Conservation (phyloP, 2,113 vertebrate species). For the Reinhardtius hippoglossoides region DNA sequence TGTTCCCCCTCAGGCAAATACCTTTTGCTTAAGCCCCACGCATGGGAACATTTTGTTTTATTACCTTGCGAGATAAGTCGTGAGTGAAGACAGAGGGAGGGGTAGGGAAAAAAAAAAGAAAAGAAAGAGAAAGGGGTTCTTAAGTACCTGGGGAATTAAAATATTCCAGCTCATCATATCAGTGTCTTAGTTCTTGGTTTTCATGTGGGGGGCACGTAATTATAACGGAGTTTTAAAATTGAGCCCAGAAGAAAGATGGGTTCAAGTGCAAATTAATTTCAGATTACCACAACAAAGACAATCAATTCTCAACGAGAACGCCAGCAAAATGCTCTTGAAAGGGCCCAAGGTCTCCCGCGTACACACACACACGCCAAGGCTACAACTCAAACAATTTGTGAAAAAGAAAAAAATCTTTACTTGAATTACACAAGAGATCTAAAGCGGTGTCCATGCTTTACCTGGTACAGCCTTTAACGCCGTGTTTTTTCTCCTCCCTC, state of each 20-base stretch:
- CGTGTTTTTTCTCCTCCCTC: slow-evolving; percentile 23
- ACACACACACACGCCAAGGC: background rate
- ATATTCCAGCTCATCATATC: slow-evolving; percentile 91
- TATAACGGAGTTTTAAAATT: slow-evolving; percentile 94
- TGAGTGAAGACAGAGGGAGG: slow-evolving; percentile 83
- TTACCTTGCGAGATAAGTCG: slow-evolving; percentile 95
- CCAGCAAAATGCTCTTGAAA: slow-evolving; percentile 90
- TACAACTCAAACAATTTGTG: slow-evolving; percentile 78
- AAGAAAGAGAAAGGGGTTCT: slow-evolving; percentile 76
- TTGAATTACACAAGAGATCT: slow-evolving; percentile 91
- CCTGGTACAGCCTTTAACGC: slow-evolving; percentile 67
- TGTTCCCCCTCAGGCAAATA: slow-evolving; percentile 97
- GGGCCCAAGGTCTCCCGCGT: slow-evolving; percentile 84
- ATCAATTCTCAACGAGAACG: slow-evolving; percentile 90
- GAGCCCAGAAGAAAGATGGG: slow-evolving; percentile 97
- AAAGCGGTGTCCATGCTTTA: slow-evolving; percentile 82
- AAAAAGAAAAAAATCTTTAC: slow-evolving; percentile 83
- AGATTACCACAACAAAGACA: slow-evolving; percentile 99
- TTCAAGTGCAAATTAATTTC: slow-evolving; percentile 99
- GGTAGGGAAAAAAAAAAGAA: slow-evolving; percentile 76
- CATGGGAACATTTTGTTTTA: slow-evolving; percentile 95
- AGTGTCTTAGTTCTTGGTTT: slow-evolving; percentile 91
- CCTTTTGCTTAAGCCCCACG: slow-evolving; percentile 91
- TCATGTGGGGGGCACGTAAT: slow-evolving; percentile 89
- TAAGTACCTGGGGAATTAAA: slow-evolving; percentile 95